phyloP scores from a whole-genome alignment of 2,888 invertebrate genomes.

The Cancer borealis region DNA sequence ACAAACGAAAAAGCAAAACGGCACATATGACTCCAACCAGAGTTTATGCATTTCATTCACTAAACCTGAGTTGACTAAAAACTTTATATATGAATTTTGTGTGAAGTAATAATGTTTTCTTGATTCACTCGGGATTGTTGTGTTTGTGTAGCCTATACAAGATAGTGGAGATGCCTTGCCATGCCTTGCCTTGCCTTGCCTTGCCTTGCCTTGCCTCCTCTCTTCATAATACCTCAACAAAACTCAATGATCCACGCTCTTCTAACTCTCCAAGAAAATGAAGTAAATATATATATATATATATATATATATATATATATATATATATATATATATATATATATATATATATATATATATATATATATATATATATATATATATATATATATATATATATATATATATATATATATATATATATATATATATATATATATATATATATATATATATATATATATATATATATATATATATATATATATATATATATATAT shows the following conservation, averaged over 20 bases:
- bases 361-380: too few relatives aligned
- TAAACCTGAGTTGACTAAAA: neutral
- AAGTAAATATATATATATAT: neutral
- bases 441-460: too few relatives aligned
- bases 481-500: neutral
- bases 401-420: too few relatives aligned
- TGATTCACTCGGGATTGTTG: neutral
- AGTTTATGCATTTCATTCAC: neutral
- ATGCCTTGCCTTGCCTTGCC: neutral
- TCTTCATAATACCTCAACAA: neutral
- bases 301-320: too few relatives aligned
- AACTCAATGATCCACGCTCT: neutral
- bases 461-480: too few relatives aligned
- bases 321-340: too few relatives aligned
- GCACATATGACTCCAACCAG: conserved; percentile 17
- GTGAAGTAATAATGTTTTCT: neutral
- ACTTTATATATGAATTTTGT: neutral
- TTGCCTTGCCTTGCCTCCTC: neutral
- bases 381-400: too few relatives aligned
- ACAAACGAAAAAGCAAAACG: neutral
- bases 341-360: too few relatives aligned
- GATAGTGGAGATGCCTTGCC: neutral
- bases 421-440: too few relatives aligned
- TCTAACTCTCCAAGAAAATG: neutral
- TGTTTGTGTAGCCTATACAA: neutral